Conservation (phyloP, 2,888 invertebrate species). For the Actias luna region DNA sequence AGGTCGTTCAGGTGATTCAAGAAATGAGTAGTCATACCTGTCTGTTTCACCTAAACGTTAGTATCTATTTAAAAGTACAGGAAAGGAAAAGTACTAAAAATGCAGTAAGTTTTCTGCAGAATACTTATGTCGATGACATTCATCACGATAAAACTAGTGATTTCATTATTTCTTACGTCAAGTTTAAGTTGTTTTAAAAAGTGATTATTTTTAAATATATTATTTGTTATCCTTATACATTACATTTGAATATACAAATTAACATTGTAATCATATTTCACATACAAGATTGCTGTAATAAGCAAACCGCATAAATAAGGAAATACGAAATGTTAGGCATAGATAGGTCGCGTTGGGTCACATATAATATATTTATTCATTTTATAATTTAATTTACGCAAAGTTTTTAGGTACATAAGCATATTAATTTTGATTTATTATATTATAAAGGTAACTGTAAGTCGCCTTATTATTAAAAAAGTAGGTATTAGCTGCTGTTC, state of each 20-base stretch:
- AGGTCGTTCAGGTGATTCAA: slow-evolving; percentile 43
- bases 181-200: neutral
- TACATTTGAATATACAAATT: too few relatives aligned
- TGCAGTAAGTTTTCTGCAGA: neutral
- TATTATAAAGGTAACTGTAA: too few relatives aligned
- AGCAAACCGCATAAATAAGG: neutral
- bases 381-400: too few relatives aligned
- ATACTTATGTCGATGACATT: neutral
- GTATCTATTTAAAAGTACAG: neutral
- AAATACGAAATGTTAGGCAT: neutral
- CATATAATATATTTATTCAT: too few relatives aligned
- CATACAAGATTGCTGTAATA: neutral
- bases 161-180: neutral
- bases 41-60: slow-evolving; percentile 4
- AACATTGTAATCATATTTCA: neutral
- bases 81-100: slow-evolving; percentile 1
- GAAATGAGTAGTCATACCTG: slow-evolving; percentile 15
- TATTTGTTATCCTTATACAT: neutral
- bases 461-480: too few relatives aligned
- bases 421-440: too few relatives aligned
- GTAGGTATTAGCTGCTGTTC: too few relatives aligned
- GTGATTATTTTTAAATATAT: neutral
- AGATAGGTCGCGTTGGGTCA: too few relatives aligned
- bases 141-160: neutral
- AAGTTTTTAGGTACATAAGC: too few relatives aligned